Base-by-base conservation (phyloP, 2,797 vertebrate species). In the Rhinoraja longicauda region DNA sequence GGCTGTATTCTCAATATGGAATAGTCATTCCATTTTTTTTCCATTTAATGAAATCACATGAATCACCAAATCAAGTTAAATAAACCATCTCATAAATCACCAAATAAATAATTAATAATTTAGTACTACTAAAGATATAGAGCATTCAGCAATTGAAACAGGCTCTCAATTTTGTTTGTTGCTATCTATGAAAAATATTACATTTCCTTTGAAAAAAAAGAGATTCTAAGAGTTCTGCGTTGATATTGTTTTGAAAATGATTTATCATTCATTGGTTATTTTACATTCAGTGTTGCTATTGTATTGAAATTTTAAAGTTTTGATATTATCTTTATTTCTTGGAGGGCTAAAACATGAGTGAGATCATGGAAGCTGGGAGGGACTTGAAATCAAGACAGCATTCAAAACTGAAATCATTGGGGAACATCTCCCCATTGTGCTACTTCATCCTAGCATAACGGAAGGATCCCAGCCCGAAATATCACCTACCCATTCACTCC, bases 171-270 rank as follows among this genome's bases (percentile, higher is more conserved):
- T 79, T 32, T 79, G 32, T 39, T 39, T 39, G 32, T 36, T 39
- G 32, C 15, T 79, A 36, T 1, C 32, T 39, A 2, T 4, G 77
- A 79, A 79, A 36, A 32, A 6, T 17, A 79, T 17, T 39, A 79
- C 0, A 39, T 15, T 32, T 39, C n/a, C 36, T 79, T 10, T 36
- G 15, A 39, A 19, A 79, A 32, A 79, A 79, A 15, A 5, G 39
- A 79, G 9, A 79, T 79, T 79, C 77, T 39, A 29, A 39, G 77
- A 79, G 29, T 39, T 8, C n/a, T 36, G 9, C 77, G 39, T 79
- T 79, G 39, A 79, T 79, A n/a, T 79, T 39, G n/a, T 79, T 79
- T 79, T 79, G 77, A 79, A 79, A 36, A 19, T 32, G 77, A 79
- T 10, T 39, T 45, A 45, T 45, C 45, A 45, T 45, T 45, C 45